Evolutionary conservation across 2,888 invertebrate species (phyloP), one percentile per base, ranked within the genome.

Genomic region (Drosophila longiperda): DNA sequence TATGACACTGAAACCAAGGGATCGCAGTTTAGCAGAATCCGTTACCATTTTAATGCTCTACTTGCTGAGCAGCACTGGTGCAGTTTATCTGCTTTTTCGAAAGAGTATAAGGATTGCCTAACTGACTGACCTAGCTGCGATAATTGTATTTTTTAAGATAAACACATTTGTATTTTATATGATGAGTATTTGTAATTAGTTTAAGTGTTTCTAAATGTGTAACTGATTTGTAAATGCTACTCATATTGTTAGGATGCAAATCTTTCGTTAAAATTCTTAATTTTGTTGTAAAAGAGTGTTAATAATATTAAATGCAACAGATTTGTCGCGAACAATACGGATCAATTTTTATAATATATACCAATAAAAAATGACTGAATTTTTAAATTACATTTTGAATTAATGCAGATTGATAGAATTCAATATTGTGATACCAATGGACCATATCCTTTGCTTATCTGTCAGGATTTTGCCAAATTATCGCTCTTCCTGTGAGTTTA

Each of bases 1-100:
- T 93, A 94, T 97, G 90, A 92, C 93, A 15, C 92, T 96, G 17
- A 93, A 94, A 73, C 97, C 98, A 5, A 92, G 95, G 60, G 91
- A 94, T 4, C 92, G 95, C 5, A 91, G 92, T 32, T 83, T 87
- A 23, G 17, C 73, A 17, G 77, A 84, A 38, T 94, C 95, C 86
- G 91, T 96, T 78, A 4, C 94, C 0, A 94, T 96, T 85, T 91
- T 96, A 73, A 93, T 94, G 73, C 48, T 92, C 17, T 96, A 96
- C 85, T 95, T 95, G 95, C 87, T 95, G 23, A 49, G 93, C 34
- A 80, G 85, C 26, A 65, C 70, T 3, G 74, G 80, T 23, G 34
- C 81, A n/a, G 82, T 90, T 32, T 91, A 87, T 79, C 15, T 89
- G 17, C 66, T 92, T 7, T 85, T 84, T 61, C 81, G 78, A 3